A percentile compares a stretch with the other conserved stretches of the same genome.
phyloP scores from a whole-genome alignment of 2,113 vertebrate genomes.

The Pituophis catenifer region DNA sequence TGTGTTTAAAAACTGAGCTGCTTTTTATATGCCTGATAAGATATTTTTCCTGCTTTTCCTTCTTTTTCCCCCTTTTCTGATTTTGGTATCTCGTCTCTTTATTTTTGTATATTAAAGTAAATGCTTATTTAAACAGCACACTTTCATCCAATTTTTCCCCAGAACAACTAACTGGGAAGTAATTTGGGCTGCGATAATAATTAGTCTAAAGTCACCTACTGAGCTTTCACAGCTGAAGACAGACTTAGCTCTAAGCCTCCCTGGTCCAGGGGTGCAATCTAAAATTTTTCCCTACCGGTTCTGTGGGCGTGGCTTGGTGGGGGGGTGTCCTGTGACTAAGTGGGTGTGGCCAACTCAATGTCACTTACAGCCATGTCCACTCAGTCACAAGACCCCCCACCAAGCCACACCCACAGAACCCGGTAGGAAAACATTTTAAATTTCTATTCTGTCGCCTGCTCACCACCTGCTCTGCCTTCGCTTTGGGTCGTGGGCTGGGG shows the following conservation, averaged over 20 bases:
- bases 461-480: too few species aligned
- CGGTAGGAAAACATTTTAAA: too few species aligned
- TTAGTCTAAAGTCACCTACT: not conserved
- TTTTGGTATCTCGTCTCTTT: not conserved
- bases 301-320: too few species aligned
- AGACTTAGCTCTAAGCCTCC: not conserved
- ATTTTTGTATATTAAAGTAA: not conserved
- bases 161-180: not conserved
- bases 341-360: too few species aligned
- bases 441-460: too few species aligned
- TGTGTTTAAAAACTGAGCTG: not conserved
- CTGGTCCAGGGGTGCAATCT: not conserved
- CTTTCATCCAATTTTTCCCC: not conserved
- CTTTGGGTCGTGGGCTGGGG: too few species aligned
- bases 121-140: not conserved
- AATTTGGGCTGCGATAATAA: not conserved
- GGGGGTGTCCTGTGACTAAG: too few species aligned
- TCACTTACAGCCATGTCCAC: too few species aligned
- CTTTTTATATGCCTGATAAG: not conserved
- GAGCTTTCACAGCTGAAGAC: not conserved
- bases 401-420: too few species aligned
- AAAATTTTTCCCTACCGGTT: too few species aligned
- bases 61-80: not conserved
- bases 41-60: not conserved
- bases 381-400: too few species aligned